Evolutionary conservation across 2,797 vertebrate species (phyloP).

Genomic region (Otolemur crassicaudatus): DNA sequence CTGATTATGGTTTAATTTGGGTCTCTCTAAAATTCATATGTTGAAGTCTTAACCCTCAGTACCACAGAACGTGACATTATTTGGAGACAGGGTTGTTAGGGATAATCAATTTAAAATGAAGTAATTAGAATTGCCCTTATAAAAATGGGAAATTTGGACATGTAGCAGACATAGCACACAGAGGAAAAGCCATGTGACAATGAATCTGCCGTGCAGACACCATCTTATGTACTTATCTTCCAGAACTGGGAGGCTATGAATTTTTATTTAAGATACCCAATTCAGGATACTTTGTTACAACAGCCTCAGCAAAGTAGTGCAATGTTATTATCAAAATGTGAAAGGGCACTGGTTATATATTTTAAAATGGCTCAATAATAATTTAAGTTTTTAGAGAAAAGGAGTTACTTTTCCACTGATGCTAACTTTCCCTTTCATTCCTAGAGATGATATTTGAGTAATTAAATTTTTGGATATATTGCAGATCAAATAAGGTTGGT

Average conservation of each 20-base stretch:
- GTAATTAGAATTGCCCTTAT: background rate
- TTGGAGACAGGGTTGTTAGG: background rate
- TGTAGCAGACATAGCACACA: background rate
- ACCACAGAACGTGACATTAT: background rate
- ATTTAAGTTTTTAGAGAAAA: background rate
- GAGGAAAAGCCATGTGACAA: background rate
- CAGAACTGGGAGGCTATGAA: background rate
- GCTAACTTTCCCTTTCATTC: background rate
- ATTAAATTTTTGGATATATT: conserved; percentile 3
- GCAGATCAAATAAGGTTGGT: background rate
- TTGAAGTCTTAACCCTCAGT: background rate
- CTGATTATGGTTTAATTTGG: background rate
- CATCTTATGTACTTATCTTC: background rate
- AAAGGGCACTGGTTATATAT: background rate
- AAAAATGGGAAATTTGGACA: background rate
- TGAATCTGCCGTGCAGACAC: background rate
- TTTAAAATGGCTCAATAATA: background rate
- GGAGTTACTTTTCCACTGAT: background rate
- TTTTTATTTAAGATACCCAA: background rate
- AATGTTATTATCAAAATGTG: background rate
- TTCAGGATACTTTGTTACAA: background rate
- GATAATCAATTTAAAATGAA: background rate
- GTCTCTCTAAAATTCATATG: background rate
- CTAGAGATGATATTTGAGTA: background rate
- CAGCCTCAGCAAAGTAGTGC: background rate